phyloP scores from a whole-genome alignment of 2,113 vertebrate species.

The Elgaria multicarinata region DNA sequence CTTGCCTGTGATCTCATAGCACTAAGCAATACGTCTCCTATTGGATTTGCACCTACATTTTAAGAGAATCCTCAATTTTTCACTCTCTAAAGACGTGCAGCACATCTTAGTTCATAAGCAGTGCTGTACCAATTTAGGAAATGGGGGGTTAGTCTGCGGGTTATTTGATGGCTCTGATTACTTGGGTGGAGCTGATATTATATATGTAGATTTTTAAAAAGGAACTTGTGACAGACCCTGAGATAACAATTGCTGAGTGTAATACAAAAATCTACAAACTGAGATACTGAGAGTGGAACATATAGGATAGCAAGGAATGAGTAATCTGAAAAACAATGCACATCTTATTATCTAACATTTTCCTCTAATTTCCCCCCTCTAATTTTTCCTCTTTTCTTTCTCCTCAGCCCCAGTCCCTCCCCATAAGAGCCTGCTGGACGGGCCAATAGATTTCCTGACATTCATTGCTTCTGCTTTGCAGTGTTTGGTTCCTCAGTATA shows the following conservation, averaged over 20 bases:
- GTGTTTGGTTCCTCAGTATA: constrained; percentile 42
- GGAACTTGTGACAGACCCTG: background rate
- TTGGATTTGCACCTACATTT: background rate
- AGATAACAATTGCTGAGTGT: constrained; percentile 54
- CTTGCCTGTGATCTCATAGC: too few relatives aligned
- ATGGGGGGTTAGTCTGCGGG: too few relatives aligned
- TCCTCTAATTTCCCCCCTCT: constrained; percentile 39
- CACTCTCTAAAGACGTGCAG: background rate
- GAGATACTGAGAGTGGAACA: constrained; percentile 63
- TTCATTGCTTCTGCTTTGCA: constrained; percentile 57
- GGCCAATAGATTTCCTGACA: constrained; percentile 2
- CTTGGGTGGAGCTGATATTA: too few relatives aligned
- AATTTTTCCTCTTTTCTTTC: constrained; percentile 33
- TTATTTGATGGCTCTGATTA: too few relatives aligned
- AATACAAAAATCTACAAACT: constrained; percentile 48
- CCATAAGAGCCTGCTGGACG: constrained; percentile 16
- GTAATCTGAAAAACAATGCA: constrained; percentile 32
- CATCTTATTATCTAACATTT: constrained; percentile 35
- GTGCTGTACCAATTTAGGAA: too few relatives aligned
- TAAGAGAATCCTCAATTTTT: background rate
- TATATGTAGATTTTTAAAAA: background rate
- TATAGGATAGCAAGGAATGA: constrained; percentile 65
- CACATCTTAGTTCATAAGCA: background rate
- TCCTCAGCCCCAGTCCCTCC: background rate
- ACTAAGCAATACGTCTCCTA: background rate